phyloP scores from a whole-genome alignment of 2,113 vertebrate species.

The Nipponia nippon region DNA sequence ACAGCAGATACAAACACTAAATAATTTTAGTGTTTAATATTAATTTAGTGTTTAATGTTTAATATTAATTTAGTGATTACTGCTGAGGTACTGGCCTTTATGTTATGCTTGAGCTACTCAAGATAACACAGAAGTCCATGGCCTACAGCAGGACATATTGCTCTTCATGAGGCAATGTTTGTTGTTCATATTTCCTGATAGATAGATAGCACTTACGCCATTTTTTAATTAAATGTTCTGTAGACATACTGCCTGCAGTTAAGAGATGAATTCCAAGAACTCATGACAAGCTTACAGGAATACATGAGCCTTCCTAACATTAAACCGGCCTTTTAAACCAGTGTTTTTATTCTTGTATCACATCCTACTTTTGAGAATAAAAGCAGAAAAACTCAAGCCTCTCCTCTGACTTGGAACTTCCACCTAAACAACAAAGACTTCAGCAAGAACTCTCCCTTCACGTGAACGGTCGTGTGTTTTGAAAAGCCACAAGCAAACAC shows the following conservation, averaged over 20 bases:
- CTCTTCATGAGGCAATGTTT: background rate
- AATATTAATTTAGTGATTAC: background rate
- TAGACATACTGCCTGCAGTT: background rate
- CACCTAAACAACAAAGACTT: background rate
- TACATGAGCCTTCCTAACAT: background rate
- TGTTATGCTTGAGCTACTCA: background rate
- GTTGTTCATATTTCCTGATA: background rate
- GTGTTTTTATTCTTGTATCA: background rate
- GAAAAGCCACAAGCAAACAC: background rate
- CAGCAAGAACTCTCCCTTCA: background rate
- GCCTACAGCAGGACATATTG: background rate
- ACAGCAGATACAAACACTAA: background rate
- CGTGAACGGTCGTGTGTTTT: background rate
- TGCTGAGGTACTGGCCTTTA: background rate
- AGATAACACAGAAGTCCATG: background rate
- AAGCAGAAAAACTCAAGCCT: background rate
- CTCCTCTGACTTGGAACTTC: background rate
- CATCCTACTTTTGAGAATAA: background rate
- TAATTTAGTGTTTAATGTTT: background rate
- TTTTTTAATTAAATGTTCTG: background rate
- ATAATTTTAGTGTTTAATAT: background rate
- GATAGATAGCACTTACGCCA: background rate
- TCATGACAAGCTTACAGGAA: background rate
- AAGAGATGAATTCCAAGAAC: background rate
- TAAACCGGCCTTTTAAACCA: background rate